Conservation (phyloP, 1,140 invertebrate genomes). For the Papilio machaon region DNA sequence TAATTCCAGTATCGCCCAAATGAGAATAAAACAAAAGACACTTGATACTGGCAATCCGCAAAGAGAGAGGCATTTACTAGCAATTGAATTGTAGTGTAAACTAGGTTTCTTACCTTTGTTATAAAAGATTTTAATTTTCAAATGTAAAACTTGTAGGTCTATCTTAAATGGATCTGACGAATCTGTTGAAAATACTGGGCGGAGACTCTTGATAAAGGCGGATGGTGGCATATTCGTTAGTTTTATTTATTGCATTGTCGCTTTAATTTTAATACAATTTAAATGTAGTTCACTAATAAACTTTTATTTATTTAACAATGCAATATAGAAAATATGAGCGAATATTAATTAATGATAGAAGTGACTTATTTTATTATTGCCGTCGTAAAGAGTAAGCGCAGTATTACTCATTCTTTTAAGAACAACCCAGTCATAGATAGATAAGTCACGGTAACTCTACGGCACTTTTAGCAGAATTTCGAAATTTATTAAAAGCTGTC, state of each 20-base stretch:
- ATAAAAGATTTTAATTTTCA: constrained; percentile 30
- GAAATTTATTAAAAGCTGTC: constrained; percentile 26
- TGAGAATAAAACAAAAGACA: neutral
- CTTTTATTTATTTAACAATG: neutral
- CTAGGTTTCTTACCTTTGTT: no score
- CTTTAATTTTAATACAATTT: neutral
- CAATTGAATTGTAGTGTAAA: no score
- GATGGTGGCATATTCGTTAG: constrained; percentile 51
- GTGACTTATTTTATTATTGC: neutral
- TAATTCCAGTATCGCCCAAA: neutral
- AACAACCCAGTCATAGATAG: neutral
- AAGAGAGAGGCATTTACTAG: constrained; percentile 38
- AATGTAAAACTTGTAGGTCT: constrained; percentile 53
- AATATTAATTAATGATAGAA: neutral
- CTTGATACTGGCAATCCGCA: constrained; percentile 15
- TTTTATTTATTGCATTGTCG: constrained; percentile 27
- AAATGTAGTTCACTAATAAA: neutral
- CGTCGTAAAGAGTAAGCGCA: neutral
- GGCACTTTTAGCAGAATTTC: constrained; percentile 19
- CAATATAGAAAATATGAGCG: no score
- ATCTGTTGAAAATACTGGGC: constrained; percentile 70
- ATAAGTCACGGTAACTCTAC: constrained; percentile 29
- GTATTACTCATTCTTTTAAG: neutral
- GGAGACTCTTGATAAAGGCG: constrained; percentile 64
- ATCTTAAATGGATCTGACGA: constrained; percentile 72